These are phyloP conservation scores for Piezodorus guildinii DNA, from an alignment of 1,140 invertebrate species.

Conservation along the genomic window DNA sequence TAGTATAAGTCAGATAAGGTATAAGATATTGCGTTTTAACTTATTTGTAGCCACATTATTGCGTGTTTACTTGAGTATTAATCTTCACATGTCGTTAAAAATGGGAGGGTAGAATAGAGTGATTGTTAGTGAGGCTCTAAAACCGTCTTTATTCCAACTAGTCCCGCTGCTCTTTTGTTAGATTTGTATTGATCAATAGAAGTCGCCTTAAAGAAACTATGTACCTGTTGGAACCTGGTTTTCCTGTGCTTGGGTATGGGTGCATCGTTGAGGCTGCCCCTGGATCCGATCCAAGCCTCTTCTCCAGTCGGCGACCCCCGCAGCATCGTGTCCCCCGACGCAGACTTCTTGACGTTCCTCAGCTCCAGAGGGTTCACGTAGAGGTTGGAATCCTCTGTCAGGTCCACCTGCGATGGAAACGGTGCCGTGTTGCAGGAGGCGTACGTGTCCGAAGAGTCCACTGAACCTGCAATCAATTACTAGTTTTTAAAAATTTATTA, in stretches of 20 bases:
- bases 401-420: conserved; percentile 65
- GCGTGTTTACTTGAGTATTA: no score
- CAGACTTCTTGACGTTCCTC: conserved; percentile 54
- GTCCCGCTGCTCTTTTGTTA: no score
- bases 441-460: conserved; percentile 83
- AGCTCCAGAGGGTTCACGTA: conserved; percentile 73
- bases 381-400: conserved; percentile 61
- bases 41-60: no score
- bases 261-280: conserved; percentile 51
- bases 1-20: no score
- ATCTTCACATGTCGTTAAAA: no score
- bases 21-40: no score
- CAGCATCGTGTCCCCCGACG: conserved; percentile 59
- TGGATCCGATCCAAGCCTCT: conserved; percentile 42
- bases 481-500: no score
- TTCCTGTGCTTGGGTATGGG: conserved; percentile 69
- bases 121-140: no score
- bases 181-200: no score
- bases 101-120: no score
- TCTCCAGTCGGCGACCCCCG: conserved; percentile 39
- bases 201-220: no score
- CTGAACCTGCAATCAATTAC: conserved; percentile 50
- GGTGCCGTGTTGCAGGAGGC: conserved; percentile 91
- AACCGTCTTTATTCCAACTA: no score
- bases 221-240: conserved; percentile 63